Percentiles rank a stretch among this genome's conserved stretches.
Conservation (phyloP, 2,888 invertebrate species). For the Rhodophaea formosa region DNA sequence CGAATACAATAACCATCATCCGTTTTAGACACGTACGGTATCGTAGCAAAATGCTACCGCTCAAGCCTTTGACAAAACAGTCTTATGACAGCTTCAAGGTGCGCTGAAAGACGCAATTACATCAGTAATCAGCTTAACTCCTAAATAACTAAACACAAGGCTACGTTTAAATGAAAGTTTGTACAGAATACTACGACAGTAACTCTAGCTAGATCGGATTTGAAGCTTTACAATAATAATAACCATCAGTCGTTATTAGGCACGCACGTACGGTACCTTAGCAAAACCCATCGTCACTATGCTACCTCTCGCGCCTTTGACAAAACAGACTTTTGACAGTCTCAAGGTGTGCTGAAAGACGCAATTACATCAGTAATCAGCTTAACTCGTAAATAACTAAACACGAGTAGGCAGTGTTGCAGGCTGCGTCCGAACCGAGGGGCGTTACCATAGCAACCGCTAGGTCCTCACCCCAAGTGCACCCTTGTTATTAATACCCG, state of each 20-base stretch:
- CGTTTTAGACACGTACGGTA: too few relatives aligned
- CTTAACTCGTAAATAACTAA: conserved; percentile 73
- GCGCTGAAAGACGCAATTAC: conserved; percentile 53
- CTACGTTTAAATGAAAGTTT: too few relatives aligned
- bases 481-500: conserved; percentile 81
- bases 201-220: too few relatives aligned
- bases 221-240: too few relatives aligned
- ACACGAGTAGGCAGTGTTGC: conserved; percentile 54
- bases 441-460: conserved; percentile 74
- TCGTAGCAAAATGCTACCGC: too few relatives aligned
- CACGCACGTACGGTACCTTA: too few relatives aligned
- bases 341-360: conserved; percentile 29
- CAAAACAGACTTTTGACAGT: conserved; percentile 3
- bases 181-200: too few relatives aligned
- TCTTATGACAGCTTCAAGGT: conserved; percentile 11
- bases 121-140: conserved; percentile 71
- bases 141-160: conserved; percentile 47
- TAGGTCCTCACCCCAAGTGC: conserved; percentile 64
- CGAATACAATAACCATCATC: too few relatives aligned
- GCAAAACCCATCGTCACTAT: too few relatives aligned
- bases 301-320: not conserved
- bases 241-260: too few relatives aligned
- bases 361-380: conserved; percentile 74
- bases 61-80: not conserved
- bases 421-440: conserved; percentile 65